phyloP scores from a whole-genome alignment of 2,888 invertebrate genomes.

The Eledona agricola region DNA sequence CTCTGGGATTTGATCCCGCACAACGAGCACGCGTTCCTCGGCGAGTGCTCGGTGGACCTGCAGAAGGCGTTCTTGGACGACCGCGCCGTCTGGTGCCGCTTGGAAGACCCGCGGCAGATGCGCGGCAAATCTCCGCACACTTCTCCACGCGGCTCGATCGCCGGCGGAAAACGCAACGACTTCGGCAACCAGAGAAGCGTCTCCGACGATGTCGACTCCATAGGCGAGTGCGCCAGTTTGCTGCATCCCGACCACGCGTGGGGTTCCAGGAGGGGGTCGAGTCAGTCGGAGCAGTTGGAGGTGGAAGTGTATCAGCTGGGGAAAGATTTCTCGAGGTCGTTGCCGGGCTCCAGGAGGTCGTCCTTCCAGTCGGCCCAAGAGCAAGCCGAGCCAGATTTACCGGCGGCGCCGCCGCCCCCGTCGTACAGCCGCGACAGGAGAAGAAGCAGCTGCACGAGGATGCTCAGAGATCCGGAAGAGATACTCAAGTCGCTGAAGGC shows the following conservation, averaged over 20 bases:
- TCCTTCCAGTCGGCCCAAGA: conserved; percentile 78
- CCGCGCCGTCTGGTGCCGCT: conserved; percentile 88
- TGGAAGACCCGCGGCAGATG: conserved; percentile 80
- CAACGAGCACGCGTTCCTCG: conserved; percentile 82
- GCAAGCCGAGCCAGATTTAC: conserved; percentile 57
- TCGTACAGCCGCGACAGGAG: conserved; percentile 75
- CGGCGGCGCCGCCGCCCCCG: conserved; percentile 66
- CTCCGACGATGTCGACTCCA: conserved; percentile 79
- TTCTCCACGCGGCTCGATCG: conserved; percentile 82
- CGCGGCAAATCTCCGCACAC: conserved; percentile 79
- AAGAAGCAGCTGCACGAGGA: conserved; percentile 81
- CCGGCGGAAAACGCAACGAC: conserved; percentile 73
- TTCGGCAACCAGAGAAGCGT: conserved; percentile 79
- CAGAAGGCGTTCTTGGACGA: conserved; percentile 88
- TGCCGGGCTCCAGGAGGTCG: conserved; percentile 85
- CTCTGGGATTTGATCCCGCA: conserved; percentile 89
- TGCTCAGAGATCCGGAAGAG: conserved; percentile 81
- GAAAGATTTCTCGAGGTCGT: conserved; percentile 85
- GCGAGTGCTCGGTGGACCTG: conserved; percentile 82
- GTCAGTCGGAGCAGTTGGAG: conserved; percentile 87
- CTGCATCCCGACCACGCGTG: conserved; percentile 89
- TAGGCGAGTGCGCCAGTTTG: conserved; percentile 77
- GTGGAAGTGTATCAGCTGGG: conserved; percentile 81
- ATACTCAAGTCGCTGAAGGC: conserved; percentile 82
- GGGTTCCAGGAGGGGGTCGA: conserved; percentile 84